phyloP scores from a whole-genome alignment of 2,113 vertebrate genomes.

The Pomatostomus ruficeps region DNA sequence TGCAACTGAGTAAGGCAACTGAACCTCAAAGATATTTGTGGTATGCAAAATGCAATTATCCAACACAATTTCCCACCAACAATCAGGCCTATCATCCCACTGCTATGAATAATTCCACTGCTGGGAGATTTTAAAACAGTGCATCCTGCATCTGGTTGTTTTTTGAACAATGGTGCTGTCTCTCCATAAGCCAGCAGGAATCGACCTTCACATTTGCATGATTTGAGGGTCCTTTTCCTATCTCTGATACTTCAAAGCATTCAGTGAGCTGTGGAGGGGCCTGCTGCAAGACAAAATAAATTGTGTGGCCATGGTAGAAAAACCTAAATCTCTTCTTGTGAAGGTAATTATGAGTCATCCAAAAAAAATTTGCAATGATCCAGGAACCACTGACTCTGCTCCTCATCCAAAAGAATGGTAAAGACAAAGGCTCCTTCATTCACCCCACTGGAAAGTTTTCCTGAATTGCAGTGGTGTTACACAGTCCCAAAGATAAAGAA shows the following conservation, averaged over 20 bases:
- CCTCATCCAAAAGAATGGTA: not conserved
- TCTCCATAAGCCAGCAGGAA: not conserved
- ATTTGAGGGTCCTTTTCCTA: not conserved
- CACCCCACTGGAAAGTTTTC: not conserved
- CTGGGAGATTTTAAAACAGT: not conserved
- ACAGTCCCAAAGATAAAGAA: not conserved
- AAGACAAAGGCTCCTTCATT: not conserved
- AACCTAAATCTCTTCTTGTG: not conserved
- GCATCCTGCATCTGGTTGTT: not conserved
- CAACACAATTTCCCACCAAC: not conserved
- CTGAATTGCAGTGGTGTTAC: not conserved
- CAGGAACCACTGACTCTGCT: not conserved
- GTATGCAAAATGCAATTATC: not conserved
- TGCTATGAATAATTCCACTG: not conserved
- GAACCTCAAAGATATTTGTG: not conserved
- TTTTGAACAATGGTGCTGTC: accelerated
- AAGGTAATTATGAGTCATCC: not conserved
- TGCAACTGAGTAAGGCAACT: not conserved
- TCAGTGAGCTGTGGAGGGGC: not conserved
- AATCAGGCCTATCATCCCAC: not conserved
- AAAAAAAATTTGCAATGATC: not conserved
- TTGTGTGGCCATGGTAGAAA: accelerated
- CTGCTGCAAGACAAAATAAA: not conserved
- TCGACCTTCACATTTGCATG: accelerated
- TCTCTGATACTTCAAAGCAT: not conserved